These are phyloP conservation scores for Xylocopa sonorina DNA, from an alignment of 1,140 invertebrate species.

Conservation along the genomic window DNA sequence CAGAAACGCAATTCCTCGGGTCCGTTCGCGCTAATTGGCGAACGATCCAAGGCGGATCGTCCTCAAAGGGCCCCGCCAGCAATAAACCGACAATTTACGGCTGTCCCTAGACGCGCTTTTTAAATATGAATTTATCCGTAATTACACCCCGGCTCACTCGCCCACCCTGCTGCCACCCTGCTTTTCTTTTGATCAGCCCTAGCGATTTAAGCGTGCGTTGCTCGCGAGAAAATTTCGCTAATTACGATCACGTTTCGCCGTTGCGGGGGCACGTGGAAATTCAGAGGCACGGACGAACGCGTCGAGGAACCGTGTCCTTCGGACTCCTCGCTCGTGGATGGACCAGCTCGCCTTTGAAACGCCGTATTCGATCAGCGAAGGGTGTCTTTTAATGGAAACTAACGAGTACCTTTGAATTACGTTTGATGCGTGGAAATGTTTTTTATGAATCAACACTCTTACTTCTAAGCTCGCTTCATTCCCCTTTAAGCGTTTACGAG, in stretches of 20 bases:
- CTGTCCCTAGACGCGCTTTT: constrained; percentile 10
- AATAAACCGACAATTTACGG: constrained; percentile 28
- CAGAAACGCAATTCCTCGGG: constrained; percentile 64
- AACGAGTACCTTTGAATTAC: too few species aligned
- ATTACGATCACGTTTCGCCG: constrained; percentile 20
- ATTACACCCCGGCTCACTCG: constrained; percentile 47
- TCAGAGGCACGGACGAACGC: constrained; percentile 37
- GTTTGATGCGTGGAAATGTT: too few species aligned
- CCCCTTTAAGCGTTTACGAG: too few species aligned
- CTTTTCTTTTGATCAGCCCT: constrained; percentile 50
- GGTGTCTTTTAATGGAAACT: too few species aligned
- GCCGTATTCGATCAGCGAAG: not conserved
- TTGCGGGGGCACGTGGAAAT: constrained; percentile 32
- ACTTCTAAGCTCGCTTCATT: too few species aligned
- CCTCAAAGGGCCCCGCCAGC: constrained; percentile 20
- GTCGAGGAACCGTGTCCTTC: constrained; percentile 52
- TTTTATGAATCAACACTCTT: too few species aligned
- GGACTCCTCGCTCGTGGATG: not conserved
- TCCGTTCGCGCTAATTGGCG: constrained; percentile 62
- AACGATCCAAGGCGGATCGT: constrained; percentile 34
- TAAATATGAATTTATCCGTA: constrained; percentile 38
- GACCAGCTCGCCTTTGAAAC: not conserved
- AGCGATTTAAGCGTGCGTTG: constrained; percentile 2
- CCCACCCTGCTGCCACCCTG: too few species aligned
- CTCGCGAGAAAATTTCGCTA: constrained; percentile 51